Percentiles rank a stretch among this genome's conserved stretches.
These are phyloP conservation scores for Calameuta idolon DNA, from an alignment of 2,888 invertebrate species.

Conservation along the genomic window DNA sequence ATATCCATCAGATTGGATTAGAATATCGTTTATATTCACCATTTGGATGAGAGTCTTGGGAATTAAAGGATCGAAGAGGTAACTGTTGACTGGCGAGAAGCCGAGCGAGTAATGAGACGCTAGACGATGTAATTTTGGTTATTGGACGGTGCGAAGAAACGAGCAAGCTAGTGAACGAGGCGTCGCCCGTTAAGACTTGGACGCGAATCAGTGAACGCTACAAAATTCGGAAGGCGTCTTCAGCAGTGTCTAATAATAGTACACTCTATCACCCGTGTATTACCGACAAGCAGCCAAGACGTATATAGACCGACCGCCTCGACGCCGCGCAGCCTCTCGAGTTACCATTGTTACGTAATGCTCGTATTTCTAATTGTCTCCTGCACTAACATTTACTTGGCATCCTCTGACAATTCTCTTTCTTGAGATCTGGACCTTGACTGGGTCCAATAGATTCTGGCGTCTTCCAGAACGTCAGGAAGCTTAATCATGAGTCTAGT, in stretches of 20 bases:
- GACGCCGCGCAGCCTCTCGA: conserved; percentile 51
- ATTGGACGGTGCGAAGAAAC: conserved; percentile 8
- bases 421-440: neutral
- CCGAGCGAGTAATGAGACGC: conserved; percentile 14
- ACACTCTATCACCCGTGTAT: conserved; percentile 32
- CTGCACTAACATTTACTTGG: conserved; percentile 9
- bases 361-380: conserved; percentile 16
- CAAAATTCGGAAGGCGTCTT: conserved; percentile 55
- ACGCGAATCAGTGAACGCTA: conserved; percentile 18
- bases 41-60: neutral
- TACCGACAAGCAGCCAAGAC: conserved; percentile 45
- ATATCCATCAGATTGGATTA: neutral
- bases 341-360: conserved; percentile 54
- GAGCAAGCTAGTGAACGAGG: conserved; percentile 1
- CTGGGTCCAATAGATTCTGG: neutral
- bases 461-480: neutral
- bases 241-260: conserved; percentile 51
- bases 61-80: neutral
- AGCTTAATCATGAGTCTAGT: neutral
- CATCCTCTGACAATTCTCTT: neutral
- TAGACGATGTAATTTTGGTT: conserved; percentile 5
- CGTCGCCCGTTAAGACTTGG: conserved; percentile 8
- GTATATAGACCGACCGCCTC: conserved; percentile 51
- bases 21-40: neutral
- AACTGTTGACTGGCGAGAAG: conserved; percentile 7